Percentiles rank a stretch among this genome's conserved stretches.
These are phyloP conservation scores for Orcinus orca DNA, from an alignment of 2,113 vertebrate species.

Conservation along the genomic window DNA sequence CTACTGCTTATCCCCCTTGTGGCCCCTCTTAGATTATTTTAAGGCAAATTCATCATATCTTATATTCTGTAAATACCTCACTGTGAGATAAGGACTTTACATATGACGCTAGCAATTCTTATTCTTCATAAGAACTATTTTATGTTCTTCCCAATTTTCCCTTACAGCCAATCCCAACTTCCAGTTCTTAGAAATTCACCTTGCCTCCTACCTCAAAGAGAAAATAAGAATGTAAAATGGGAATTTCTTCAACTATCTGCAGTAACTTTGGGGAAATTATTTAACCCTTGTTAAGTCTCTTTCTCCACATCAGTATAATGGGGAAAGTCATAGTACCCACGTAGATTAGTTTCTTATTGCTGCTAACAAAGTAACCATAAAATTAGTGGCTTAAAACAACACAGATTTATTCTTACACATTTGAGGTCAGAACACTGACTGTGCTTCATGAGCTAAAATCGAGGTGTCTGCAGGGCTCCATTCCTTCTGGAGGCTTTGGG, in stretches of 20 bases:
- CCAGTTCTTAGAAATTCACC: background rate
- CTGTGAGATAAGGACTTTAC: background rate
- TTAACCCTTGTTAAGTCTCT: background rate
- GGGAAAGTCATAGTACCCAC: background rate
- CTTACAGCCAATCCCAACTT: background rate
- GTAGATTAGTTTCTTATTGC: background rate
- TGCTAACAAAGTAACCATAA: no score
- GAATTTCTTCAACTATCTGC: background rate
- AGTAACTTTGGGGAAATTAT: background rate
- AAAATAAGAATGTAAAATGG: background rate
- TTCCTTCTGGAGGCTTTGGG: no score
- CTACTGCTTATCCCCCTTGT: background rate
- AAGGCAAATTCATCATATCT: background rate
- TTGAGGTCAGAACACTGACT: no score
- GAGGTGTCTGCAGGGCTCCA: no score
- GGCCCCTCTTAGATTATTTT: background rate
- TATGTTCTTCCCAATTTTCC: background rate
- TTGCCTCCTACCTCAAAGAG: background rate
- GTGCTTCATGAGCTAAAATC: no score
- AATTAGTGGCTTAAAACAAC: no score
- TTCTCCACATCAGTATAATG: background rate
- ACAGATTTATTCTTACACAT: no score
- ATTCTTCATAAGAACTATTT: background rate
- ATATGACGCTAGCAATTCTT: background rate
- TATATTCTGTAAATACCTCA: background rate